Conservation (phyloP, 2,888 invertebrate genomes). For the Luperina testacea region DNA sequence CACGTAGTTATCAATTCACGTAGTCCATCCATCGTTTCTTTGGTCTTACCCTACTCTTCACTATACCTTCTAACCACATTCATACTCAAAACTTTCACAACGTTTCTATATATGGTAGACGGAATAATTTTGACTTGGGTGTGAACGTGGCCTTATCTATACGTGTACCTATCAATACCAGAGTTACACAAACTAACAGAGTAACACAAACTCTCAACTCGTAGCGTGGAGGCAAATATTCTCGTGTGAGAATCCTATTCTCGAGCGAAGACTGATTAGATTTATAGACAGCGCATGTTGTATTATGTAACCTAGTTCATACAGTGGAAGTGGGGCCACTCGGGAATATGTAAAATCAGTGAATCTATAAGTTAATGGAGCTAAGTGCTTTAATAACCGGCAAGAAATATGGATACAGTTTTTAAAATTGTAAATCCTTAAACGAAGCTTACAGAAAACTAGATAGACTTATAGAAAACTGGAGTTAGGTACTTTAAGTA, state of each 20-base stretch:
- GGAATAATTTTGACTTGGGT: background rate
- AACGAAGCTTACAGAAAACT: background rate
- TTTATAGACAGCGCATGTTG: constrained; percentile 7
- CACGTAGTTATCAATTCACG: too few relatives aligned
- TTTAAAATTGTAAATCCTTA: background rate
- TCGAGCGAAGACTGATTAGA: constrained; percentile 26
- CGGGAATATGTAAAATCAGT: background rate
- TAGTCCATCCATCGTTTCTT: background rate
- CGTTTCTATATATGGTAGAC: background rate
- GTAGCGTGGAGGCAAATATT: constrained; percentile 34
- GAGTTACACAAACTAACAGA: constrained; percentile 15
- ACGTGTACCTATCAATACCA: constrained; percentile 35
- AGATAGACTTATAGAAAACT: background rate
- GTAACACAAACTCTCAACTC: constrained; percentile 20
- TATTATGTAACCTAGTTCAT: constrained; percentile 13
- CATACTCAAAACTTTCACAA: background rate
- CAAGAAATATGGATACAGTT: background rate
- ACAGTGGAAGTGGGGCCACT: background rate
- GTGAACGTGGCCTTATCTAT: background rate
- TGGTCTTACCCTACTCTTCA: background rate
- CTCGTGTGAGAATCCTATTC: constrained; percentile 31
- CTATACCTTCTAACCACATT: background rate
- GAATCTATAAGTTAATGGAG: background rate
- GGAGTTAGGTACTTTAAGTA: background rate
- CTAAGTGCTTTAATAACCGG: background rate